Evolutionary conservation across 2,888 invertebrate genomes (phyloP), one percentile per base, ranked within the genome.

Genomic region (Achlya flavicornis): DNA sequence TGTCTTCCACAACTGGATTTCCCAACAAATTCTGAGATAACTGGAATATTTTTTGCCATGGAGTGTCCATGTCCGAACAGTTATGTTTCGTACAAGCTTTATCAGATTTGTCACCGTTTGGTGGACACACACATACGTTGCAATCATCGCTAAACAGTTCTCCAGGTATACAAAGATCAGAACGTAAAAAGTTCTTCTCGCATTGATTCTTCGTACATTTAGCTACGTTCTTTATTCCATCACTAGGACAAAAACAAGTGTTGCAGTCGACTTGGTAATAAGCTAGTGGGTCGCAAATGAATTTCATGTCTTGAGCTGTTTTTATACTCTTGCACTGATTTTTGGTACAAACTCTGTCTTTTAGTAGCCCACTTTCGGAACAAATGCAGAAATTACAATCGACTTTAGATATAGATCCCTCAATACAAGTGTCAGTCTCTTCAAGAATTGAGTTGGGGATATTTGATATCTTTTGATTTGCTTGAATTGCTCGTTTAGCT

Each of bases 351-450:
- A 81, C 80, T 61, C 76, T 81, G 1, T 89, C 83, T 48, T 79
- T 81, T 1, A 81, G 62, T 2, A 76, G 61, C 1, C 92, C 93
- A 59, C 69, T 87, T 12, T 82, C 78, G 0, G 91, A 84, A 64
- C 94, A 94, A 53, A 92, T 90, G 70, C 94, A 94, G 59, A 87
- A 91, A 68, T 94, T 94, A 64, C 94, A 94, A 33, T 86, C 85
- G 0, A 77, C 71, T 73, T 85, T 89, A 6, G 83, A 78, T 19
- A 91, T 85, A 0, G 89, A 78, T 1, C 92, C 93, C 0, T 93
- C 84, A 2, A 67, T 73, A 68, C 94, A 94, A 1, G 71, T 70
- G 4, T 70, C 75, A 7, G 70, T 64, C 0, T 72, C 6, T 60
- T 77, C 75, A 11, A 71, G 65, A 12, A 62, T 41, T 10, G 68